Base-by-base conservation (phyloP, 2,113 vertebrate species). In the Tachysurus fulvidraco region DNA sequence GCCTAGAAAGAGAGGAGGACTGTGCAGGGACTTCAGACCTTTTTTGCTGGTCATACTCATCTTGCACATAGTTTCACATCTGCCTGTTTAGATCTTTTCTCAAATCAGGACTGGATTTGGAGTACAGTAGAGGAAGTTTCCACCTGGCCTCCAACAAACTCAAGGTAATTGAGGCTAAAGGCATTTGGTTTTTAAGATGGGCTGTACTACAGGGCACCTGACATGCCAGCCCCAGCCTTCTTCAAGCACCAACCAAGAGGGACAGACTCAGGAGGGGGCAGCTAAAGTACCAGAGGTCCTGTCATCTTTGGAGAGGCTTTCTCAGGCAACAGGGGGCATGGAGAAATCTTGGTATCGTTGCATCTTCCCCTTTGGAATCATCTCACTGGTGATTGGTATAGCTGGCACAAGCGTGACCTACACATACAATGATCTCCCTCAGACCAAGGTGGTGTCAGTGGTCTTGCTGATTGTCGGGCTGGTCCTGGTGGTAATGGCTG, bases 271-370 rank as follows among this genome's bases (percentile, higher is more conserved):
- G 77, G 93, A 94, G 46, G 91, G 92, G 16, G 83, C 91, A 0
- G 88, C 94, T 90, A 95, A 95, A 36, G 94, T 95, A 67, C 95
- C 95, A 0, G 96, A 97, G 19, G 94, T 96, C 62, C 94, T 96
- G 0, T 95, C 96, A 0, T 96, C 95, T 0, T 93, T 97, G 59
- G 95, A 96, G 84, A 95, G 95, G 83, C 95, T 98, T 87, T 96
- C 96, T 0, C 94, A 97, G 93, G 97, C 96, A 91, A 97, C 96
- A 0, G 96, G 97, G 0, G 96, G 97, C 78, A 96, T 96, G 0
- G 97, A 97, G 93, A 96, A 96, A 92, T 98, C 96, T 54, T 98
- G 97, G 96, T 96, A 97, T 91, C 95, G 95, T 90, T 98, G 97
- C 92, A 94, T 99, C 91, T 96, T 99, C 90, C 96, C 96, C 4